Base-by-base conservation (phyloP, 2,113 vertebrate genomes). In the Hippocampus comes region DNA sequence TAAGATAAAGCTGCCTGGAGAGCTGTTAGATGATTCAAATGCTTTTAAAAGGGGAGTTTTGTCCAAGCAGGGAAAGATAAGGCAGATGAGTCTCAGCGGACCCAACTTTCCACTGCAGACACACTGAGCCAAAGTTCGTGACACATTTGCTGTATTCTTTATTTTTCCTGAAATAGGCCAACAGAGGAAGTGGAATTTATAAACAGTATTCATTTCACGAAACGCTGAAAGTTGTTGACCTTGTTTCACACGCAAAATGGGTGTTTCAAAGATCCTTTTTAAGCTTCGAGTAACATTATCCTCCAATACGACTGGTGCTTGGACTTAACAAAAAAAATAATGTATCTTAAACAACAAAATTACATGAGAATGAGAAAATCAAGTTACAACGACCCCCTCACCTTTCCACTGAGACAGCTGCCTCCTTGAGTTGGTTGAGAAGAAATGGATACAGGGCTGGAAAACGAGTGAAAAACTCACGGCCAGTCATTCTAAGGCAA, bases 391-490 rank as follows among this genome's bases (percentile, higher is more conserved):
- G n/a, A 21, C 27, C n/a, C 38, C 49, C 90, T 94, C 90, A 98
- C 96, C 96, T 95, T 88, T 94, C 93, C 81, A 95, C 91, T 57
- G 93, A 91, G 74, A 46, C 89, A 51, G 95, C 94, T 70, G 94
- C 94, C 75, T 90, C 80, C 85, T 97, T 93, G 81, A 99, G 85
- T 61, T 97, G 95, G 75, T 89, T 91, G 73, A 99, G 94, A 23
- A 99, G 94, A 78, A 99, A 99, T 9, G 95, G 94, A 79, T 98
- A 95, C 71, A 98, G 95, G 27, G 94, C 92, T 0, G 96, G 96
- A 78, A 97, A 99, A 8, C 95, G 94, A 68, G 94, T 96, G 89
- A 99, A 99, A 74, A 99, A 98, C 84, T 98, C 96, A 3, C 95
- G 92, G 63, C 97, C 97, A 0, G 96, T 98, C 97, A 99, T 98